These are phyloP conservation scores for Prolemur simus DNA, from an alignment of 2,113 vertebrate genomes.

Conservation along the genomic window DNA sequence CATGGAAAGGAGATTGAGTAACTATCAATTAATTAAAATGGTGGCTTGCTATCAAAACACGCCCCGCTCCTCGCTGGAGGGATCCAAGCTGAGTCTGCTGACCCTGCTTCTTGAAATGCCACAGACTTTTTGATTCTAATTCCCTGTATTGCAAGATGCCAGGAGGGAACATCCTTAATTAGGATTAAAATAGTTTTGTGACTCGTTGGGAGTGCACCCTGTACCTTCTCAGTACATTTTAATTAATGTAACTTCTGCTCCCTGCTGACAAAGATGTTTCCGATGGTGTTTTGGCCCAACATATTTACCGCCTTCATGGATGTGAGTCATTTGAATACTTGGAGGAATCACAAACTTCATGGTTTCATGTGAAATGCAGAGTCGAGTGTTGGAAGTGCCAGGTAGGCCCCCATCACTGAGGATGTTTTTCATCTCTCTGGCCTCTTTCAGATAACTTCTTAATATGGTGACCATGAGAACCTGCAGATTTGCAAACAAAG, in stretches of 20 bases:
- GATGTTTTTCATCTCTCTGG: not conserved
- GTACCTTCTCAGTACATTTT: slow-evolving; percentile 74
- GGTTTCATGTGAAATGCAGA: slow-evolving; percentile 42
- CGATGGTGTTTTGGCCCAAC: slow-evolving; percentile 58
- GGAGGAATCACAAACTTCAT: slow-evolving; percentile 51
- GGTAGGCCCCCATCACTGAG: not conserved
- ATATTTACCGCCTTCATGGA: slow-evolving; percentile 63
- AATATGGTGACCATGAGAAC: not conserved
- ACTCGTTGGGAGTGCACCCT: slow-evolving; percentile 58
- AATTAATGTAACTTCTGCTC: slow-evolving; percentile 77
- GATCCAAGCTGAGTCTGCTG: not conserved
- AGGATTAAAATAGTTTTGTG: slow-evolving; percentile 72
- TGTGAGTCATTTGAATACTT: slow-evolving; percentile 70
- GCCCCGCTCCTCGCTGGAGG: not conserved
- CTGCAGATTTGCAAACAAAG: not conserved
- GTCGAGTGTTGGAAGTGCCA: not conserved
- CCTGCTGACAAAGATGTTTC: slow-evolving; percentile 75
- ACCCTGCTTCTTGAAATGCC: slow-evolving; percentile 58
- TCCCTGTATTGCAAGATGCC: slow-evolving; percentile 41
- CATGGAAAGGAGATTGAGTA: not conserved
- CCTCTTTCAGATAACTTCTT: not conserved
- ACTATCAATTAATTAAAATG: not conserved
- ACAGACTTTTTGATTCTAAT: not conserved
- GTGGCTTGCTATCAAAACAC: slow-evolving; percentile 13
- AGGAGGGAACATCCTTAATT: slow-evolving; percentile 70